Evolutionary conservation across 2,113 vertebrate genomes (phyloP).

Genomic region (Calonectris borealis): DNA sequence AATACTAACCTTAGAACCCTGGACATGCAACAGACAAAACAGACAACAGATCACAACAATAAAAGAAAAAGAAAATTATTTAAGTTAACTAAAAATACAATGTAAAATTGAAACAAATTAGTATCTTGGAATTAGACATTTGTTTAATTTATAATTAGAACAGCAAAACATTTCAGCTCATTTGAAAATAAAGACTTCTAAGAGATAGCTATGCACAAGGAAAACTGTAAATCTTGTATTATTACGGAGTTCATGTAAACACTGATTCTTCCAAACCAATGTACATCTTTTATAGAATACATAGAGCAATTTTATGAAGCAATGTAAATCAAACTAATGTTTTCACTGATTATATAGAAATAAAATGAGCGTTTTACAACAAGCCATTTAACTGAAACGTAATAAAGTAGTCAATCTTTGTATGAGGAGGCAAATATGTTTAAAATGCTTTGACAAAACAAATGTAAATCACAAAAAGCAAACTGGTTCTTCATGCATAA

Average conservation of each 20-base stretch:
- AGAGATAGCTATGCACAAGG: slow-evolving; percentile 25
- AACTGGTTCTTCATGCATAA: background rate
- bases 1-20: slow-evolving; percentile 99
- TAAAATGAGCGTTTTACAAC: background rate
- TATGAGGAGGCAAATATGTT: background rate
- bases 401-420: background rate
- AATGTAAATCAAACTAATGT: background rate
- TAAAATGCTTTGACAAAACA: slow-evolving; percentile 13
- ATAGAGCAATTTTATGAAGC: background rate
- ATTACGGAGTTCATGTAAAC: background rate
- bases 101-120: slow-evolving; percentile 76
- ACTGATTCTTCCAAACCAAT: slow-evolving; percentile 1
- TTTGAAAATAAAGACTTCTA: slow-evolving; percentile 3
- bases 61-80: slow-evolving; percentile 86
- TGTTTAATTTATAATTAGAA: slow-evolving; percentile 47
- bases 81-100: slow-evolving; percentile 82
- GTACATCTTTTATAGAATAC: background rate
- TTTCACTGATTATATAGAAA: background rate
- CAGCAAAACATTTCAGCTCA: slow-evolving; percentile 22
- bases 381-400: background rate
- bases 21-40: slow-evolving; percentile 90
- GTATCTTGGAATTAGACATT: slow-evolving; percentile 60
- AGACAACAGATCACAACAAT: slow-evolving; percentile 81
- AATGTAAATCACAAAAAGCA: background rate
- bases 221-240: slow-evolving; percentile 28